Percentiles rank a stretch among this genome's conserved stretches.
Evolutionary conservation across 2,113 vertebrate genomes (phyloP).

Genomic region (Lota lota): DNA sequence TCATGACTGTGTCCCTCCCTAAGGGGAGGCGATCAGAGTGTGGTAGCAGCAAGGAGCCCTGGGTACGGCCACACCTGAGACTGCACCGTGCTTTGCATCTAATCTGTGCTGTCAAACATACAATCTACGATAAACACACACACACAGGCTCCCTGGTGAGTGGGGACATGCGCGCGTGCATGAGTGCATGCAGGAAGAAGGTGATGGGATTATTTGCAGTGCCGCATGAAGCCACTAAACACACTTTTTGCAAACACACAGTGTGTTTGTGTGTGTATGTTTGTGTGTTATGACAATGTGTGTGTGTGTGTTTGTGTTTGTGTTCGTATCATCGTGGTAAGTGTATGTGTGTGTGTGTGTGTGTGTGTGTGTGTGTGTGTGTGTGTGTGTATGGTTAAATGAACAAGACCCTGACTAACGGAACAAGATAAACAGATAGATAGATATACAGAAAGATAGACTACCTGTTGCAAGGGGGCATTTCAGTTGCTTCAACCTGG

Average conservation of each 20-base stretch:
- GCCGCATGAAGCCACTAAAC: neutral
- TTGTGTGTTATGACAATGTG: neutral
- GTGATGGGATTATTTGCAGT: neutral
- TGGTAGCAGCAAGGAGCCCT: conserved; percentile 28
- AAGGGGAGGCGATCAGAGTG: conserved; percentile 11
- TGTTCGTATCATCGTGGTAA: neutral
- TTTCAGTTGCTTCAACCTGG: too few species aligned
- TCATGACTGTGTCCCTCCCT: conserved; percentile 38
- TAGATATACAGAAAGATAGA: neutral
- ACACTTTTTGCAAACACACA: neutral
- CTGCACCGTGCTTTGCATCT: conserved; percentile 25
- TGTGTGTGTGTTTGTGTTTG: neutral
- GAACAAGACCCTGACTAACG: neutral
- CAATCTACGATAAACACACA: conserved; percentile 18
- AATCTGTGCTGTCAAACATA: conserved; percentile 45
- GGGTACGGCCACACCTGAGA: conserved; percentile 47
- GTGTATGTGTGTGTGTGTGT: neutral
- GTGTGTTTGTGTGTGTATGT: neutral
- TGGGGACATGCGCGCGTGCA: too few species aligned
- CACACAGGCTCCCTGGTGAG: conserved; percentile 11
- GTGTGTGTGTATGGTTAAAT: neutral
- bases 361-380: neutral
- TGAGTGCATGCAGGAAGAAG: too few species aligned
- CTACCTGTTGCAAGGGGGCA: too few species aligned
- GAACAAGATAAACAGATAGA: neutral